These are phyloP conservation scores for Leucosticte australis DNA, from an alignment of 2,113 vertebrate genomes.

Conservation along the genomic window DNA sequence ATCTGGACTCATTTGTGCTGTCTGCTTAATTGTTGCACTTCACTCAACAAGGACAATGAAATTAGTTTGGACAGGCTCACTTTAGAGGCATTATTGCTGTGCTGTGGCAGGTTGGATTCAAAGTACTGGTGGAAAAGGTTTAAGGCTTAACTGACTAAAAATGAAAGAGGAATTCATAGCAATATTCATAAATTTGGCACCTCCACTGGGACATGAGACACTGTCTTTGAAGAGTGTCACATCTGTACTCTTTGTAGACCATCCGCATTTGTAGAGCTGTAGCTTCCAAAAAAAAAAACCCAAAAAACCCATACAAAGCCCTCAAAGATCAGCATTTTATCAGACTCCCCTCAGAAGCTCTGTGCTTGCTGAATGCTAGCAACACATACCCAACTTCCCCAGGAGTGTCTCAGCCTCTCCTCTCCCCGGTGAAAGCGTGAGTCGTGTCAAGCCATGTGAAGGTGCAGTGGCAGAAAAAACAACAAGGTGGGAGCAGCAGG, in stretches of 20 bases:
- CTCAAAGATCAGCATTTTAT: background rate
- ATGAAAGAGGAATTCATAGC: background rate
- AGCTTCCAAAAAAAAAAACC: background rate
- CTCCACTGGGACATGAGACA: background rate
- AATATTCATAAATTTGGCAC: background rate
- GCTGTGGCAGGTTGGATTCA: background rate
- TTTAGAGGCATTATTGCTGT: background rate
- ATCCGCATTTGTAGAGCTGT: background rate
- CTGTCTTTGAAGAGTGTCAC: background rate
- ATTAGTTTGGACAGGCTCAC: conserved; percentile 34
- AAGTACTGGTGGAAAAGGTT: background rate
- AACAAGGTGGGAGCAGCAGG: background rate
- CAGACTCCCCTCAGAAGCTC: background rate
- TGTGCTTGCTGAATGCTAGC: background rate
- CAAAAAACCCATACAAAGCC: background rate
- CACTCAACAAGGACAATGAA: conserved; percentile 26
- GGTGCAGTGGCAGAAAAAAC: background rate
- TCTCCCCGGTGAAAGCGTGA: background rate
- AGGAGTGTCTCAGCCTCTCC: background rate
- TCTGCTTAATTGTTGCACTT: conserved; percentile 42
- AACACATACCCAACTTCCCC: background rate
- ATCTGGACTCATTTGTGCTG: background rate
- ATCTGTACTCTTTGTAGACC: background rate
- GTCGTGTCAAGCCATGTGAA: background rate
- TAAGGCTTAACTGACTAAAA: conserved; percentile 8